phyloP scores from a whole-genome alignment of 2,797 vertebrate species.

The Gadopsis bispinosus region DNA sequence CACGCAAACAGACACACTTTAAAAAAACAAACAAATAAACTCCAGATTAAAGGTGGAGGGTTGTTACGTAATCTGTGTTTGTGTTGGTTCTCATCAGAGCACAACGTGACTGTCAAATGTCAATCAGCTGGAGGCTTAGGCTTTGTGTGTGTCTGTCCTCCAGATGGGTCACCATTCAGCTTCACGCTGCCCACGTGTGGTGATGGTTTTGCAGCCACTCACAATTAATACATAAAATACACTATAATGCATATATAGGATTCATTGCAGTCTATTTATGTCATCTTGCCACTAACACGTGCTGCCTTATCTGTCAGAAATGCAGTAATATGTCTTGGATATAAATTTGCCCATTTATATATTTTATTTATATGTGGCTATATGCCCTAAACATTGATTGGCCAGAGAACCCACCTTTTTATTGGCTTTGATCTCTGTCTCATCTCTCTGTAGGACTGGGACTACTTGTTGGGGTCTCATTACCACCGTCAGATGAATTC shows the following conservation, averaged over 20 bases:
- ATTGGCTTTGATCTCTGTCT: neutral
- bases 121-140: constrained; percentile 54
- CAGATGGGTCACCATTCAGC: neutral
- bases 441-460: constrained; percentile 89
- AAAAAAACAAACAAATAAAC: too few species aligned
- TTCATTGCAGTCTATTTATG: neutral
- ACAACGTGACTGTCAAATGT: constrained; percentile 51
- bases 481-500: constrained; percentile 92
- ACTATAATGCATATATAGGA: neutral
- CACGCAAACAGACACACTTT: neutral
- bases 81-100: constrained; percentile 27
- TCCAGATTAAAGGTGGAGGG: constrained; percentile 6
- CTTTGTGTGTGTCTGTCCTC: neutral
- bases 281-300: too few species aligned
- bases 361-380: neutral
- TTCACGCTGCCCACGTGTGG: neutral
- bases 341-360: neutral
- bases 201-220: neutral
- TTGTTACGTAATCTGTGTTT: constrained; percentile 25
- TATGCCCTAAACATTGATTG: neutral
- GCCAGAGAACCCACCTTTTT: neutral
- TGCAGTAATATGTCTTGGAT: neutral
- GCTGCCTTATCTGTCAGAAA: neutral
- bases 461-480: constrained; percentile 91
- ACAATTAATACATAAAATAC: neutral